Percentiles rank a stretch among this genome's conserved stretches.
Conservation (phyloP, 1,140 invertebrate genomes). For the Phenacoccus solenopsis region DNA sequence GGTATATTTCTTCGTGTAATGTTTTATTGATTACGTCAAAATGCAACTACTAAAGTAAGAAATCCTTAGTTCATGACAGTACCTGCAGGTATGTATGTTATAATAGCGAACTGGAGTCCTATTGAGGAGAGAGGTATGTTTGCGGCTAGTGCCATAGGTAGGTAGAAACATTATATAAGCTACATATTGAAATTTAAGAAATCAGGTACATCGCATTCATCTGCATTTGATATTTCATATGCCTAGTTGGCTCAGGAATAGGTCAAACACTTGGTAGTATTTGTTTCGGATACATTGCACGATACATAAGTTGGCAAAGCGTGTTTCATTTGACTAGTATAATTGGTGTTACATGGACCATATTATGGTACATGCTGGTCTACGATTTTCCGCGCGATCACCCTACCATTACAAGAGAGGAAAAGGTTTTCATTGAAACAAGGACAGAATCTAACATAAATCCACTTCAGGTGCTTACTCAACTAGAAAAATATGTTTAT, state of each 20-base stretch:
- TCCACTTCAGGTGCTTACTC: background rate
- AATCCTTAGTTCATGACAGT: background rate
- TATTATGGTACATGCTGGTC: conserved; percentile 56
- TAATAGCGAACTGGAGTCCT: background rate
- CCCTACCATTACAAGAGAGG: conserved; percentile 14
- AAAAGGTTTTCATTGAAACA: conserved; percentile 12
- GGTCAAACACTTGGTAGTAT: conserved; percentile 56
- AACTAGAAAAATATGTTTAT: background rate
- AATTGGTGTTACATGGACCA: conserved; percentile 61
- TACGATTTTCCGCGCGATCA: conserved; percentile 38
- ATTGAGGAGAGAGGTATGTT: background rate
- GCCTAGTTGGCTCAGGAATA: conserved; percentile 41
- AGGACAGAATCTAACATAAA: no score
- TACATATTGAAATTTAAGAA: no score
- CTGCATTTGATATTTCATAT: background rate
- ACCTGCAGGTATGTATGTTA: background rate
- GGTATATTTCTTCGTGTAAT: conserved; percentile 37
- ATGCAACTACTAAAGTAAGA: no score
- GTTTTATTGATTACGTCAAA: background rate
- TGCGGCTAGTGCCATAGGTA: background rate
- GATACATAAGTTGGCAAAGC: conserved; percentile 52
- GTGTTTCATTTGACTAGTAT: conserved; percentile 57
- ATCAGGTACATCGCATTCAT: no score
- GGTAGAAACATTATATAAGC: background rate
- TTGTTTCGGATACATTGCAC: conserved; percentile 50